These are phyloP conservation scores for Branchipolynoe longqiensis DNA, from an alignment of 2,888 invertebrate species.

Conservation along the genomic window DNA sequence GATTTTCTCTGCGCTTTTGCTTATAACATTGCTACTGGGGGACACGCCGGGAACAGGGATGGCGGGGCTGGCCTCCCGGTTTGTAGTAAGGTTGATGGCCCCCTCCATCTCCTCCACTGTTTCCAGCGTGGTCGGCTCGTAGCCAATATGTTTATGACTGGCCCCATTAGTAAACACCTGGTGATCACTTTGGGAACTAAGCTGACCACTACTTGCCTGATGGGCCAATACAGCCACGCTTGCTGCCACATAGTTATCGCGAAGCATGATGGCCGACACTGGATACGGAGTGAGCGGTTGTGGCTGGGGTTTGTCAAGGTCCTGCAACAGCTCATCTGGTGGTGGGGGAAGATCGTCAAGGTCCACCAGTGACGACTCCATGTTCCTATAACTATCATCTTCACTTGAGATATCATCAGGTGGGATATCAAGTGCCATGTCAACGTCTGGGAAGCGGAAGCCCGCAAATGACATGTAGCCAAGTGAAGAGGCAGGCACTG, in stretches of 20 bases:
- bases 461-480: slow-evolving; percentile 50
- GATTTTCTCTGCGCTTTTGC: slow-evolving; percentile 79
- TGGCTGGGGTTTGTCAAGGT: background rate
- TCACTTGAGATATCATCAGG: slow-evolving; percentile 70
- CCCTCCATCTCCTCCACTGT: slow-evolving; percentile 23
- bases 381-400: slow-evolving; percentile 64
- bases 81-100: background rate
- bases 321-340: slow-evolving; percentile 67
- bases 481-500: slow-evolving; percentile 1
- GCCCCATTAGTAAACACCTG: slow-evolving; percentile 16
- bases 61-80: background rate
- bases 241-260: slow-evolving; percentile 6
- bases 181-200: slow-evolving; percentile 2
- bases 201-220: slow-evolving; percentile 1
- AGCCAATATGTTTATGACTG: background rate
- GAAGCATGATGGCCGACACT: slow-evolving; percentile 14
- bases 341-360: slow-evolving; percentile 68
- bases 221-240: background rate
- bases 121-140: slow-evolving; percentile 39
- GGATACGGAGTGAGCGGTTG: slow-evolving; percentile 29
- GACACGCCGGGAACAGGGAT: slow-evolving; percentile 30
- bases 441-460: slow-evolving; percentile 36
- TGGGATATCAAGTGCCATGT: slow-evolving; percentile 66
- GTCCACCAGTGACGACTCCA: slow-evolving; percentile 56
- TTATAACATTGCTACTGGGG: slow-evolving; percentile 69